phyloP scores from a whole-genome alignment of 2,797 vertebrate genomes.

The Argya squamiceps region DNA sequence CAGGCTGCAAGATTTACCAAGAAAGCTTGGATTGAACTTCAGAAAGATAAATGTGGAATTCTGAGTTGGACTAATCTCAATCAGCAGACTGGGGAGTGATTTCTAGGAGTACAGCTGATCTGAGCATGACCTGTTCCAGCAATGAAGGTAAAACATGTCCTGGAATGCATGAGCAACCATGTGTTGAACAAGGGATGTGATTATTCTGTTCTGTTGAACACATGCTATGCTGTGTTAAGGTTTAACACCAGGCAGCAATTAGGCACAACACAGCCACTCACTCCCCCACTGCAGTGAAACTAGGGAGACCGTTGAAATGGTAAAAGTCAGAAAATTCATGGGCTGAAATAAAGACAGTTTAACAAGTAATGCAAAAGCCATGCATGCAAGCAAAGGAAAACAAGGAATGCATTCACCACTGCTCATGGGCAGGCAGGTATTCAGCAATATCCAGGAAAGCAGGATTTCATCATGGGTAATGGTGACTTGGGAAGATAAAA shows the following conservation, averaged over 20 bases:
- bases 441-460: rapidly evolving
- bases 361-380: background rate
- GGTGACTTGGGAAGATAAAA: background rate
- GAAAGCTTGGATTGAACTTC: background rate
- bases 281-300: background rate
- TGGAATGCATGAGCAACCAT: background rate
- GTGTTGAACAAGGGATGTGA: background rate
- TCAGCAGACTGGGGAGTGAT: background rate
- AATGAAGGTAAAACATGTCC: background rate
- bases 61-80: background rate
- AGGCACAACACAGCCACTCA: background rate
- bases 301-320: background rate
- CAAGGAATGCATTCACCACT: background rate
- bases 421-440: background rate
- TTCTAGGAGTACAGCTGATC: background rate
- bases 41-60: background rate
- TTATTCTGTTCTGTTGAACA: background rate
- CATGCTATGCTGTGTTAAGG: background rate
- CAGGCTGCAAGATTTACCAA: background rate
- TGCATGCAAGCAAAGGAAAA: background rate
- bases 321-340: background rate
- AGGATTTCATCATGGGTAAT: background rate
- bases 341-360: background rate
- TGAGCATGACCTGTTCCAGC: background rate
- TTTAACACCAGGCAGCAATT: background rate